Evolutionary conservation across 2,888 invertebrate species (phyloP).

Genomic region (Baccha elongata): DNA sequence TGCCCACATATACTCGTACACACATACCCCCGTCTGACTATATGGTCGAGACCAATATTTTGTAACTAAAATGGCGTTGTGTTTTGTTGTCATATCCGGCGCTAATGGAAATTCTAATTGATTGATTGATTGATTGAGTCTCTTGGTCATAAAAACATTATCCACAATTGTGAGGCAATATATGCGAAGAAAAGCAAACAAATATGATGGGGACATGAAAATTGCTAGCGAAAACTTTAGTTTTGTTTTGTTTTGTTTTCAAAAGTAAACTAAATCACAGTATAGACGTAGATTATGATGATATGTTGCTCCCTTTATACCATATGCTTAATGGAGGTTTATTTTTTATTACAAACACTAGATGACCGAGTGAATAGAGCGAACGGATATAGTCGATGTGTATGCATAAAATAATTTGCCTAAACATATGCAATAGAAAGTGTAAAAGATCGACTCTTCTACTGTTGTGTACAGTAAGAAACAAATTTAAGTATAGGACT

Average conservation of each 20-base stretch:
- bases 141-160: conserved; percentile 43
- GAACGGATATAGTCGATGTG: not conserved
- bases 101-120: conserved; percentile 77
- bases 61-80: conserved; percentile 72
- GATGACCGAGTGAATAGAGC: not conserved
- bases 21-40: not conserved
- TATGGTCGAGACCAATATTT: conserved; percentile 28
- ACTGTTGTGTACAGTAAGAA: no score
- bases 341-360: not conserved
- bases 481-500: no score
- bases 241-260: conserved; percentile 9
- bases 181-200: conserved; percentile 7
- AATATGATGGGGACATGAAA: not conserved
- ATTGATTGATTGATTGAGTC: conserved; percentile 76
- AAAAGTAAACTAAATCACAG: conserved; percentile 12
- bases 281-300: no score
- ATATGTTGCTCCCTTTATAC: no score
- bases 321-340: no score
- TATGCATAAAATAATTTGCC: not conserved
- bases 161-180: conserved; percentile 33
- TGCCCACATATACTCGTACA: not conserved
- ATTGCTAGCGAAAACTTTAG: not conserved
- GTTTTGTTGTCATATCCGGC: conserved; percentile 77
- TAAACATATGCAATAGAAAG: not conserved
- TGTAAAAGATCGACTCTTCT: no score